Evolutionary conservation across 2,888 invertebrate species (phyloP).

Genomic region (Pseudococcus viburni): DNA sequence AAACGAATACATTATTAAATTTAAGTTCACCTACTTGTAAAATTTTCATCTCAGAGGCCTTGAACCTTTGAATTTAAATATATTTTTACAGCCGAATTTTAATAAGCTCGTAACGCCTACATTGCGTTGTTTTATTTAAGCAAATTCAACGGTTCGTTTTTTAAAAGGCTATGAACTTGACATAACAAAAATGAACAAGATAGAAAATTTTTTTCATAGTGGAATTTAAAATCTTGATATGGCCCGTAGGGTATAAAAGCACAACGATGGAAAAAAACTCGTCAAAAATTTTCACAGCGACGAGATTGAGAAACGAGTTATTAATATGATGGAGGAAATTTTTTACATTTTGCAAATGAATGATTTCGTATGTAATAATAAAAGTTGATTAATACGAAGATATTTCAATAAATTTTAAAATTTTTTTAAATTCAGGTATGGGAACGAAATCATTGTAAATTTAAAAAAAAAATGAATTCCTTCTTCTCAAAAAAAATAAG

Average conservation of each 20-base stretch:
- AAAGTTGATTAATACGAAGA: too few relatives aligned
- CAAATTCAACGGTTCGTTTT: not conserved
- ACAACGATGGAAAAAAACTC: not conserved
- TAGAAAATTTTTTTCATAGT: not conserved
- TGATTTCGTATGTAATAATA: too few relatives aligned
- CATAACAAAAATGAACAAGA: not conserved
- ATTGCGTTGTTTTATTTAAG: not conserved
- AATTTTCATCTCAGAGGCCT: not conserved
- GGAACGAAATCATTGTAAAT: too few relatives aligned
- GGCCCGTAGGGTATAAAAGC: not conserved
- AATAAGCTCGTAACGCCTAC: not conserved
- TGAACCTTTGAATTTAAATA: not conserved
- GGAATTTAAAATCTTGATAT: not conserved
- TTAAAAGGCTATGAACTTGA: not conserved
- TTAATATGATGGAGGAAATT: too few relatives aligned
- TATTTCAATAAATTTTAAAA: too few relatives aligned
- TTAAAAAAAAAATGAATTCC: too few relatives aligned
- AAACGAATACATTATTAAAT: conserved; percentile 7
- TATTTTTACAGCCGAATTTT: not conserved
- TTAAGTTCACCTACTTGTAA: not conserved
- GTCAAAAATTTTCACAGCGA: not conserved
- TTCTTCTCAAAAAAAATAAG: too few relatives aligned
- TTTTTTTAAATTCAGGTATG: too few relatives aligned
- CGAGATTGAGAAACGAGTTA: not conserved
- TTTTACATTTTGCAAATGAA: not conserved